Evolutionary conservation across 1,140 invertebrate species (phyloP), one percentile per base, ranked within the genome.

Genomic region (Oryzaephilus surinamensis): DNA sequence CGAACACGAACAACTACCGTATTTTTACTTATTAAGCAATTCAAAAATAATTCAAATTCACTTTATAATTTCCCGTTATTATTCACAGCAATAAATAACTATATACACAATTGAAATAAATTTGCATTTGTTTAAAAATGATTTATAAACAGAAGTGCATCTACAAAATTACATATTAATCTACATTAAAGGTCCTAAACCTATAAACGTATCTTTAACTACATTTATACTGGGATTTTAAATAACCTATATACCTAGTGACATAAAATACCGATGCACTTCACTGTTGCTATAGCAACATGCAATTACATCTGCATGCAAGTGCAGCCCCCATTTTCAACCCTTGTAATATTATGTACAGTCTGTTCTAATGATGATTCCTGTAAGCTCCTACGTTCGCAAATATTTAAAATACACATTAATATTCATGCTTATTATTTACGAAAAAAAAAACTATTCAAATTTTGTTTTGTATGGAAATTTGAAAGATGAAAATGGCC

Each of bases 211-310:
- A 27, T 19, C 14, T 36, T 18, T 15, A 14, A 15, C n/a, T n/a
- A n/a, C n/a, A n/a, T n/a, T n/a, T n/a, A n/a, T n/a, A n/a, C n/a
- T n/a, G n/a, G n/a, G n/a, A n/a, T n/a, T n/a, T n/a, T 39, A 39
- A 20, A 39, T 39, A 39, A 39, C 37, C 37, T 27, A 39, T 39
- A 39, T 39, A 39, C 37, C 37, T 13, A 39, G 26, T 39, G 37
- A 39, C 37, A 39, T 32, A 39, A 16, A 31, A 39, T 39, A 28
- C 17, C 37, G 28, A 6, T 38, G 28, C 28, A 20, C 37, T 39
- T 16, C 12, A 11, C n/a, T n/a, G 37, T 38, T 38, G 24, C 16
- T 19, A 31, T 39, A 15, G 37, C 37, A 21, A 39, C 37, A 28
- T 8, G 29, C 37, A 39, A 39, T 39, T 32, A 39, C 20, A 19